Base-by-base conservation (phyloP, 2,113 vertebrate genomes). In the Ceyx cyanopectus region DNA sequence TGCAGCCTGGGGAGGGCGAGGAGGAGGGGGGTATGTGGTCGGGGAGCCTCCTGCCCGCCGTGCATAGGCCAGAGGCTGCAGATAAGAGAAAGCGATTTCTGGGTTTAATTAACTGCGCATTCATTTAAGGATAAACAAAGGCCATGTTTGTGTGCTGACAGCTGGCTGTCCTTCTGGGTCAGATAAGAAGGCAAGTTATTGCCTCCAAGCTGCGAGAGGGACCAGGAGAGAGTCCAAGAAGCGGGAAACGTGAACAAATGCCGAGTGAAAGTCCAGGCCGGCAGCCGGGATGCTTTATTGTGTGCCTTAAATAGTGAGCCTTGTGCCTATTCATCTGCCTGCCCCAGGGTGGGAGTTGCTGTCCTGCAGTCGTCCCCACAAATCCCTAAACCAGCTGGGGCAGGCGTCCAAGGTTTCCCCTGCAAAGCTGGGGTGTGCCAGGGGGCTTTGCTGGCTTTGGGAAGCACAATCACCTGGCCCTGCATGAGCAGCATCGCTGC, bases 111-210 rank as follows among this genome's bases (percentile, higher is more conserved):
- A 94, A 96, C 92, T 93, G 91, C 93, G 79, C 90, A 94, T 93
- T 94, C 84, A 73, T 87, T 89, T 90, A 89, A 90, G 66, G 56
- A 43, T 85, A 95, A 92, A 96, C 94, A 97, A 96, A 96, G 93
- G 85, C 88, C 93, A 63, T 69, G 86, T 90, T 96, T 96, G 94
- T 89, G 67, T 82, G 84, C 89, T 97, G 96, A 95, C 89, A 96
- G 79, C 88, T 95, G 77, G 92, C 85, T 83, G 87, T 93, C 94
- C 95, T 96, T 96, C 92, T 95, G 94, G 94, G 90, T 95, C 92
- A 92, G 90, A 93, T 97, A 97, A 95, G 82, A 79, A 91, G 86
- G 75, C 81, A 43, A 93, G 81, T 94, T 93, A 93, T 85, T 95
- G 77, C 95, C 89, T 92, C 61, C 58, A 81, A 83, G 92, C 80